A percentile compares a stretch with the other conserved stretches of the same genome.
Conservation (phyloP, 2,113 vertebrate species). For the Maccullochella peelii region DNA sequence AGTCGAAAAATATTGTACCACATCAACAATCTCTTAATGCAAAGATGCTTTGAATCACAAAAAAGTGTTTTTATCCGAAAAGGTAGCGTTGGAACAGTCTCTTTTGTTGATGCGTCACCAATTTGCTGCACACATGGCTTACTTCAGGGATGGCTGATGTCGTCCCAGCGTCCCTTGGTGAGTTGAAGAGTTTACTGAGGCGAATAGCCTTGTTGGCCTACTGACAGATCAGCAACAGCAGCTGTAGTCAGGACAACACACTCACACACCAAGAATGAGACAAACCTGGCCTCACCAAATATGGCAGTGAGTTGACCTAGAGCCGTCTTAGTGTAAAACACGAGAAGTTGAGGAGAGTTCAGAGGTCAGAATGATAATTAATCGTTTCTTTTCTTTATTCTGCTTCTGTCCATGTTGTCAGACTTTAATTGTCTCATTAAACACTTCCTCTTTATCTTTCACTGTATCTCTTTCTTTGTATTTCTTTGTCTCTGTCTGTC, state of each 20-base stretch:
- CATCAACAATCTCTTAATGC: neutral
- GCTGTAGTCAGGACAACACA: slow-evolving; percentile 54
- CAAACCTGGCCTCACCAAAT: slow-evolving; percentile 22
- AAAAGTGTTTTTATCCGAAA: neutral
- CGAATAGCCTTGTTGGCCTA: slow-evolving; percentile 42
- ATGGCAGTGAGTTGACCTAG: neutral
- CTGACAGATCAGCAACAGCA: slow-evolving; percentile 75
- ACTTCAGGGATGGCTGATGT: slow-evolving; percentile 45
- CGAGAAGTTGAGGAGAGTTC: slow-evolving; percentile 14
- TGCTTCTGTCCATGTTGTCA: slow-evolving; percentile 17
- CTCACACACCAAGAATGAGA: slow-evolving; percentile 24
- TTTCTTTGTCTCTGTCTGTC: slow-evolving; percentile 39
- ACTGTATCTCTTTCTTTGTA: slow-evolving; percentile 19
- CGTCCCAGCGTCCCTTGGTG: slow-evolving; percentile 65
- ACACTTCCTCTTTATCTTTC: slow-evolving; percentile 35
- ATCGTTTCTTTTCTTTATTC: slow-evolving; percentile 22
- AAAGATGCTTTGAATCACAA: neutral
- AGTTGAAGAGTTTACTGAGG: slow-evolving; percentile 79
- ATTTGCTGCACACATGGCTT: slow-evolving; percentile 35
- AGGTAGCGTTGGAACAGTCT: neutral
- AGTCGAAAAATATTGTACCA: neutral
- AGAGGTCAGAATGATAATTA: neutral
- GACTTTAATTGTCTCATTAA: slow-evolving; percentile 43
- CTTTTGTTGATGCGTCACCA: neutral
- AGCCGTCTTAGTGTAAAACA: slow-evolving; percentile 5